A percentile compares a stretch with the other conserved stretches of the same genome.
Evolutionary conservation across 2,797 vertebrate genomes (phyloP).

Genomic region (Cyclopterus lumpus): DNA sequence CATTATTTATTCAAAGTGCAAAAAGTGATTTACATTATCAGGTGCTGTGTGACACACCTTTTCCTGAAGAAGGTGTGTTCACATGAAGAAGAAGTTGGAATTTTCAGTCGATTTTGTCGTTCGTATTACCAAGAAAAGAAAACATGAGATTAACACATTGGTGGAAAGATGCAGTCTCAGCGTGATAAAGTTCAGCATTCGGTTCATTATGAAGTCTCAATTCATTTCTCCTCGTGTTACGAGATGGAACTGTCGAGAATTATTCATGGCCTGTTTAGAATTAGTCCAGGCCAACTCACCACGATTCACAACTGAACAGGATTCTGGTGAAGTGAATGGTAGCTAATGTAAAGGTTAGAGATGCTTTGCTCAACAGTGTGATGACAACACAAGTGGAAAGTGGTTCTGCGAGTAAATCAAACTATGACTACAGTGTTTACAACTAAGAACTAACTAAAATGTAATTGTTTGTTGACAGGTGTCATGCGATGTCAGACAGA

Average conservation of each 20-base stretch:
- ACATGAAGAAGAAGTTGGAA: not conserved
- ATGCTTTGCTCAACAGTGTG: not conserved
- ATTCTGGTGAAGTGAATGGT: not conserved
- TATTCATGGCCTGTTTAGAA: constrained; percentile 2
- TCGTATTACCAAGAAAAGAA: not conserved
- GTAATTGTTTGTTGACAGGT: constrained; percentile 20
- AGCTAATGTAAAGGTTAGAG: not conserved
- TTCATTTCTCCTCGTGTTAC: not conserved
- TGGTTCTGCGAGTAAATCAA: constrained; percentile 14
- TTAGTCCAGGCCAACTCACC: not conserved
- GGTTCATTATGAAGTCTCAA: not conserved
- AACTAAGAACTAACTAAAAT: not conserved
- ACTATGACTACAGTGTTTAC: not conserved
- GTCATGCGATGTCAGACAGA: constrained; percentile 24
- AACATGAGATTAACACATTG: not conserved
- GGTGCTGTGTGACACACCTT: not conserved
- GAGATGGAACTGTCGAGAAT: not conserved
- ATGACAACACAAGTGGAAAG: not conserved
- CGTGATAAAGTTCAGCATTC: constrained; percentile 1
- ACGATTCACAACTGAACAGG: constrained; percentile 11
- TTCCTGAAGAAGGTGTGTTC: no score
- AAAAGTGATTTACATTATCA: not conserved
- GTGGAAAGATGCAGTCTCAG: not conserved
- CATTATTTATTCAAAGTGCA: not conserved
- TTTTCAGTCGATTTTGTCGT: not conserved